Percentiles rank a stretch among this genome's conserved stretches.
Evolutionary conservation across 2,888 invertebrate genomes (phyloP).

Genomic region (Apotomis capreana): DNA sequence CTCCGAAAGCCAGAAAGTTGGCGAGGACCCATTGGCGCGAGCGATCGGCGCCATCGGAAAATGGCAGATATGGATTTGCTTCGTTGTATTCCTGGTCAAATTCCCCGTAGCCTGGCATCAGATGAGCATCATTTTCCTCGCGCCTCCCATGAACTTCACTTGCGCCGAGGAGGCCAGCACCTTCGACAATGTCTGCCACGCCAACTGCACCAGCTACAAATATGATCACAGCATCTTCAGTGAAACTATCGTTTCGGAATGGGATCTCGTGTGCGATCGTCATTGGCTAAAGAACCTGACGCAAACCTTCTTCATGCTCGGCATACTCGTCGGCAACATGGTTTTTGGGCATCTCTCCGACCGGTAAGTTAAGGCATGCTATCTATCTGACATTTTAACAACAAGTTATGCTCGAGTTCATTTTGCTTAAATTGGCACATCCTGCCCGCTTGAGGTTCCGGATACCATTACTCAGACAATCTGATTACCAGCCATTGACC

Average conservation of each 20-base stretch:
- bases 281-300: conserved; percentile 88
- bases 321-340: conserved; percentile 89
- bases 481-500: conserved; percentile 49
- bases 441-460: conserved; percentile 60
- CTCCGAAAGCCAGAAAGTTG: conserved; percentile 59
- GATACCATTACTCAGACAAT: conserved; percentile 66
- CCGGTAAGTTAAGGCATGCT: conserved; percentile 75
- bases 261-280: conserved; percentile 88
- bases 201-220: conserved; percentile 81
- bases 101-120: conserved; percentile 93
- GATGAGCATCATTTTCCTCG: conserved; percentile 89
- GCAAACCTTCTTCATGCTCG: conserved; percentile 90
- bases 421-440: conserved; percentile 66
- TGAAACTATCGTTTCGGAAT: conserved; percentile 89
- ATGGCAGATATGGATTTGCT: conserved; percentile 89
- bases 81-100: conserved; percentile 87
- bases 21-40: conserved; percentile 85
- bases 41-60: conserved; percentile 88
- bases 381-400: conserved; percentile 12
- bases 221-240: conserved; percentile 86
- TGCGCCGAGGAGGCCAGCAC: conserved; percentile 66
- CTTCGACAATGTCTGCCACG: conserved; percentile 78
- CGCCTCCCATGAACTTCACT: conserved; percentile 85
- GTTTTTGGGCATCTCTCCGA: conserved; percentile 90
- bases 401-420: conserved; percentile 45